These are phyloP conservation scores for Cephus rjabovi DNA, from an alignment of 2,888 invertebrate species.

Conservation along the genomic window DNA sequence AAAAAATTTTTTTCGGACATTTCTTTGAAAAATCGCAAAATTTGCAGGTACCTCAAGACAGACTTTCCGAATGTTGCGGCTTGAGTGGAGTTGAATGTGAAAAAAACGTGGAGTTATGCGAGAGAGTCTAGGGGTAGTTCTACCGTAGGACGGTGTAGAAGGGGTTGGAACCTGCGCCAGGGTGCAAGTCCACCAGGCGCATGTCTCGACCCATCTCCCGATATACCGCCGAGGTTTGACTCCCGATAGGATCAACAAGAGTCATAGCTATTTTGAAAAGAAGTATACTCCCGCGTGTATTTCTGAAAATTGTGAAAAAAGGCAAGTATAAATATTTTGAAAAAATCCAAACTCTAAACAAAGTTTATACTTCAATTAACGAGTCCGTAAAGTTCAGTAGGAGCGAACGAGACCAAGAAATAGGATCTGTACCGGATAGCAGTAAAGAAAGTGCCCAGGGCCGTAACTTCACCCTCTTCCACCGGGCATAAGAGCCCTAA, in stretches of 20 bases:
- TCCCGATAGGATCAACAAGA: constrained; percentile 43
- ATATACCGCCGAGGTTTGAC: constrained; percentile 49
- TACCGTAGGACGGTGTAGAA: constrained; percentile 14
- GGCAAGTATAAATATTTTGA: neutral
- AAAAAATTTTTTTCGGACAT: neutral
- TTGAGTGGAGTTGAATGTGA: constrained; percentile 48
- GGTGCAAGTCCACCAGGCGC: constrained; percentile 57
- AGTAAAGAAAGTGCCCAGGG: neutral
- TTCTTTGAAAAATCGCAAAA: neutral
- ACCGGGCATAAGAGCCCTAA: constrained; percentile 15
- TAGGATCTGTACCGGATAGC: neutral
- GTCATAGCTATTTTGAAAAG: neutral
- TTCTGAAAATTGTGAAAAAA: neutral
- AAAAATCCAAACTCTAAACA: neutral
- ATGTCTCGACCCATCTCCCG: constrained; percentile 53
- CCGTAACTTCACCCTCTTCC: neutral
- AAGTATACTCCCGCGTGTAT: neutral
- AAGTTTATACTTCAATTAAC: neutral
- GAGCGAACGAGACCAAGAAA: neutral
- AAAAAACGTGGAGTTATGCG: constrained; percentile 51
- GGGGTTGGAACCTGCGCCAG: constrained; percentile 61
- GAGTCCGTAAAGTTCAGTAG: neutral
- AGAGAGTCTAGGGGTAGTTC: constrained; percentile 27
- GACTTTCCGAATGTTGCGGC: constrained; percentile 35
- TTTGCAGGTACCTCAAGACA: constrained; percentile 14